These are phyloP conservation scores for Idaea dimidiata DNA, from an alignment of 2,888 invertebrate species.

Conservation along the genomic window DNA sequence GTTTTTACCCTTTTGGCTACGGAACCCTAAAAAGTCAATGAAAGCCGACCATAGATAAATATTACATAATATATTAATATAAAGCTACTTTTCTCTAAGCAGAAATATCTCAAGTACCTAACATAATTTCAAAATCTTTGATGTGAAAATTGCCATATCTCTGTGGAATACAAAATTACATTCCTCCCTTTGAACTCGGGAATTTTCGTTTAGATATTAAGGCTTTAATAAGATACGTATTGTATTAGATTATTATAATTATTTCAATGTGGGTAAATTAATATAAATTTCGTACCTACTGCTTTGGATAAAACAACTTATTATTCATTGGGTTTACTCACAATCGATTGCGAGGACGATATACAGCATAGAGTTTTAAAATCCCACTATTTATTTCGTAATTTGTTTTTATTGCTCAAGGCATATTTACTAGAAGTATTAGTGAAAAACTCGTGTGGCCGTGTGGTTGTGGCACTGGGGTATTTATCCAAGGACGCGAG, in stretches of 20 bases:
- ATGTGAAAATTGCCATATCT: constrained; percentile 16
- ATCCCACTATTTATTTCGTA: no score
- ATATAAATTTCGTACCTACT: neutral
- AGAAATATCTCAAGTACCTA: neutral
- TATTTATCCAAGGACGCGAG: no score
- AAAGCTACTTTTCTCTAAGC: neutral
- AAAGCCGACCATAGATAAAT: neutral
- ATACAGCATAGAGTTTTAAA: no score
- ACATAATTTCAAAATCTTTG: constrained; percentile 10
- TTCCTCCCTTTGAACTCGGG: neutral
- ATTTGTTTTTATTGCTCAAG: no score
- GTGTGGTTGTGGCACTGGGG: no score
- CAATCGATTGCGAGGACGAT: no score
- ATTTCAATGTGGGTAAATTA: neutral
- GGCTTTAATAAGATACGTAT: neutral
- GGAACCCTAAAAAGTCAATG: neutral
- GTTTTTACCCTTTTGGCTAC: no score
- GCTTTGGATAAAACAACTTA: neutral
- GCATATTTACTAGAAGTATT: no score
- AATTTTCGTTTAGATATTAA: neutral
- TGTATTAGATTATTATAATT: constrained; percentile 1
- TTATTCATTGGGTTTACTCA: no score
- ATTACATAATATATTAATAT: neutral
- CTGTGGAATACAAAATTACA: constrained; percentile 4
- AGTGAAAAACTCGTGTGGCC: no score